A percentile compares a stretch with the other conserved stretches of the same genome.
Conservation (phyloP, 1,140 invertebrate species). For the Lamellibrachia luymesi region DNA sequence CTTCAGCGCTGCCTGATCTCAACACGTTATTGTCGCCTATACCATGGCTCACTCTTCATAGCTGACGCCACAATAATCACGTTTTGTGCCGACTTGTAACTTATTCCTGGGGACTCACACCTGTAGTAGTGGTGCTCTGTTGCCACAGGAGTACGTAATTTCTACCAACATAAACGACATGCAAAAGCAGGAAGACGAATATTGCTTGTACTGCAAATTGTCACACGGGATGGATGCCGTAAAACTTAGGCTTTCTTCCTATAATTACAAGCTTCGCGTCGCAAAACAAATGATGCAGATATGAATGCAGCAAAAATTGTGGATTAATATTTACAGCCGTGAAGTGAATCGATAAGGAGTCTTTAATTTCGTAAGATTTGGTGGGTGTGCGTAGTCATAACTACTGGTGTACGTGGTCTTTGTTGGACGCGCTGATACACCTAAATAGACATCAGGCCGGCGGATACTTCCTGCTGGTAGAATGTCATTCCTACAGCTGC, state of each 20-base stretch:
- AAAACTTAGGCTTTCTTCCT: not conserved
- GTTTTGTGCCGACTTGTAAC: not conserved
- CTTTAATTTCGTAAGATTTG: too few species aligned
- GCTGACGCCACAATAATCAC: not conserved
- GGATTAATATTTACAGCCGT: not conserved
- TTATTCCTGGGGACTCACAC: not conserved
- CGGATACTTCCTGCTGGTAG: not conserved
- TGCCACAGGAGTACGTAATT: not conserved
- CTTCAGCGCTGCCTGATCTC: not conserved
- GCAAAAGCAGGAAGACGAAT: too few species aligned
- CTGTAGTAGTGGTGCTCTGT: not conserved
- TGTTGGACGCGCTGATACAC: not conserved
- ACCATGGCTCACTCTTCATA: not conserved
- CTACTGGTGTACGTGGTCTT: not conserved
- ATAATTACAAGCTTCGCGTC: not conserved
- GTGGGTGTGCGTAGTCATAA: not conserved
- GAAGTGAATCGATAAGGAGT: too few species aligned
- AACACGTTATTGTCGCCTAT: not conserved
- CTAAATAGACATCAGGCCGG: not conserved
- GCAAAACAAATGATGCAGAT: not conserved
- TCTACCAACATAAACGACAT: too few species aligned
- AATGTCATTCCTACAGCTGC: not conserved
- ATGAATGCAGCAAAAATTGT: not conserved
- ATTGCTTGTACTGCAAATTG: not conserved
- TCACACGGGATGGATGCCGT: not conserved